Base-by-base conservation (phyloP, 1,140 invertebrate species). In the Euwallacea fornicatus region DNA sequence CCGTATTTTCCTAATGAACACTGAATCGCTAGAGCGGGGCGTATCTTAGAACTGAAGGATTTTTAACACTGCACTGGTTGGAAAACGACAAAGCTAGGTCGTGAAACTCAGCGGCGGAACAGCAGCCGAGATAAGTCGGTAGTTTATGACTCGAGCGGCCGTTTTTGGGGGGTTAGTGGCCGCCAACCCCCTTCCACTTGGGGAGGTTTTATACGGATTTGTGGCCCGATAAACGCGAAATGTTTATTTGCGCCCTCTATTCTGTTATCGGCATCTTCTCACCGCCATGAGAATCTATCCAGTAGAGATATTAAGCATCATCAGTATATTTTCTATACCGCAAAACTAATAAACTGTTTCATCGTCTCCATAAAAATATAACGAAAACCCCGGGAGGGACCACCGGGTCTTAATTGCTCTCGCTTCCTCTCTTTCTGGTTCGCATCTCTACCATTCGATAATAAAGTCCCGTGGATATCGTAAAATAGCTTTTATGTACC, bases 51-150 rank as follows among this genome's bases (percentile, higher is more conserved):
- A 33, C 4, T 33, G 21, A 33, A 33, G 21, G 21, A 33, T 33
- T 33, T 33, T 33, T 33, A 0, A 21, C 66, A 10, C 65, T 33
- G 42, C 65, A 53, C 42, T 21, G 53, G 10, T n/a, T 15, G 10
- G 15, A 16, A 42, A 33, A 33, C 21, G 21, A 33, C 44, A 15
- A 11, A 50, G 11, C 43, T 42, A 41, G 21, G n/a, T 68, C 54
- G 46, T 68, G 60, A 68, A 68, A 68, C 46, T 10, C 66, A 67
- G 65, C 21, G 65, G 65, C 55, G 65, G 11, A 64, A 21, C 42
- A 15, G 47, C 11, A 41, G 55, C 16, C 42, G 55, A 67, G 65
- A 58, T 50, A 50, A 58, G 15, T 60, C 55, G 58, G 16, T 67
- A 68, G 66, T 68, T 68, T 68, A 68, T 53, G 56, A 61, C 66